Conservation (phyloP, 2,888 invertebrate species). For the Tridacna crocea region DNA sequence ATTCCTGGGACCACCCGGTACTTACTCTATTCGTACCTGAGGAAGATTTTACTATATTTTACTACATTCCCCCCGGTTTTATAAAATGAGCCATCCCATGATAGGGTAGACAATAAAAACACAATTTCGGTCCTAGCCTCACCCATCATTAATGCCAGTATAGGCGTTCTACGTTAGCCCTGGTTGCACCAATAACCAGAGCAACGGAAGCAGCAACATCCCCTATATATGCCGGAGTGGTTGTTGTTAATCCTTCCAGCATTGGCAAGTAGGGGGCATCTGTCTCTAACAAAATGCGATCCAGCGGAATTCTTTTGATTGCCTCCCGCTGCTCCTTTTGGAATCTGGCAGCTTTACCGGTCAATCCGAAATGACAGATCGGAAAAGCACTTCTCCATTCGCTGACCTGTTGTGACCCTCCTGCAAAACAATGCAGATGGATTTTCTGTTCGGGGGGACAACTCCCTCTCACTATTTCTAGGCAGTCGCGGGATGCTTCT, state of each 20-base stretch:
- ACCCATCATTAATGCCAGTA: neutral
- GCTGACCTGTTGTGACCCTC: neutral
- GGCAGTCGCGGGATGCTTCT: conserved; percentile 13
- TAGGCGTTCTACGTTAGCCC: neutral
- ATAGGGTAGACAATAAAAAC: no score
- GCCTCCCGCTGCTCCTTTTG: conserved; percentile 3
- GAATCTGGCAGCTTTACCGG: conserved; percentile 5
- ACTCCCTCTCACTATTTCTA: neutral
- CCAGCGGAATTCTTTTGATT: conserved; percentile 6
- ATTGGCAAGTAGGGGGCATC: conserved; percentile 11
- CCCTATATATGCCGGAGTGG: conserved; percentile 14
- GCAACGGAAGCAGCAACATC: neutral
- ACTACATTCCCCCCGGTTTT: no score
- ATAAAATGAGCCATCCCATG: no score
- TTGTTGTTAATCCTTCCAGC: neutral
- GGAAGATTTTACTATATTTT: no score
- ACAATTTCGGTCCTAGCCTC: no score
- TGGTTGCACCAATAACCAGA: neutral
- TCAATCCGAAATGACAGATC: conserved; percentile 13
- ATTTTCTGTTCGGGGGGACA: conserved; percentile 6
- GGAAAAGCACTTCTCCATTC: conserved; percentile 25
- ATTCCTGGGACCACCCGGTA: no score
- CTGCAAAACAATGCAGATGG: conserved; percentile 12
- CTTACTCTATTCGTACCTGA: no score
- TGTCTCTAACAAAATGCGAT: conserved; percentile 7